Base-by-base conservation (phyloP, 2,888 invertebrate genomes). In the Cyclophora punctaria region DNA sequence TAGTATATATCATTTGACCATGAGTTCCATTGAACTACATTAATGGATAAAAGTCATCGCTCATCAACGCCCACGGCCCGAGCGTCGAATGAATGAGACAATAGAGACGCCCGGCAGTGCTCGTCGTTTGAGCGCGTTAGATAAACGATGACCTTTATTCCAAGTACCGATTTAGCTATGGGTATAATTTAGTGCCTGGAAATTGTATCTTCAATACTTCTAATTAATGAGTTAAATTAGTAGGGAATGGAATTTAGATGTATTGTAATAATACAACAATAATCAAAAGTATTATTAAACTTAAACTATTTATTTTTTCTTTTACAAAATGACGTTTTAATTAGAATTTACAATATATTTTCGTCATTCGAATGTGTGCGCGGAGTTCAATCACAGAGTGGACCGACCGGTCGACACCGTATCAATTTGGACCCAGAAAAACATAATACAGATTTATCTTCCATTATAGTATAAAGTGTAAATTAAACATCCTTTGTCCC, bases 291-390 rank as follows among this genome's bases (percentile, higher is more conserved):
- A 75, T 73, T 79, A 78, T 75, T 85, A 77, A 82, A 83, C 85
- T 86, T 86, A 85, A 82, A 85, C 83, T 86, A 83, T 87, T 86
- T 87, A 85, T 86, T 85, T 74, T 77, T 82, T 74, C 80, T 84
- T 81, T 82, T 85, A 85, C 84, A 85, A 85, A 85, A 83, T 79
- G 80, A 78, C 76, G 74, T 75, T 76, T 60, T 64, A 59, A 72
- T 74, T 69, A 73, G 83, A 82, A 81, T 84, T 85, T 84, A 86
- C 85, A 86, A 84, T 83, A 82, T 77, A 74, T 78, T 78, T 78
- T 67, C 59, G 56, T 60, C 57, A 58, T 62, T 63, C 60, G 56
- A 65, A 58, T 60, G 58, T 67, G 64, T 65, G 66, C 70, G 73
- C 67, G 64, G 69, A 64, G 63, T 64, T 68, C 48, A 66, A 75